Conservation (phyloP, 2,113 vertebrate genomes). For the Nothocercus nigrocapillus region DNA sequence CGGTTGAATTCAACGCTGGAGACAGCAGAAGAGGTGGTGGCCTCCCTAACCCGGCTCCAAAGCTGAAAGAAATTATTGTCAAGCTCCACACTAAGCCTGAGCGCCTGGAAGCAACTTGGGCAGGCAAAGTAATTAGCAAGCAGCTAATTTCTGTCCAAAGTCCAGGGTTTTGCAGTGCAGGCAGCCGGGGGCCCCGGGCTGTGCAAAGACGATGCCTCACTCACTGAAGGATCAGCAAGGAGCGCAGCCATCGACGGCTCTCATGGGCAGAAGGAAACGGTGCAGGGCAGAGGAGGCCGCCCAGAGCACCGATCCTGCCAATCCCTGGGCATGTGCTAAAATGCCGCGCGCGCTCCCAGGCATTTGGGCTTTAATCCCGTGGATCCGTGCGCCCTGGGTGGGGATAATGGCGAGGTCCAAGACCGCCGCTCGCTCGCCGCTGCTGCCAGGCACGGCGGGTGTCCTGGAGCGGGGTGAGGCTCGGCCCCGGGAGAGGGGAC, state of each 20-base stretch:
- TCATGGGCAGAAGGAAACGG: too few species aligned
- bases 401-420: not conserved
- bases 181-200: too few species aligned
- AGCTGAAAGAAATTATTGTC: not conserved
- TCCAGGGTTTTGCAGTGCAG: not conserved
- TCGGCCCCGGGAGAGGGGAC: not conserved
- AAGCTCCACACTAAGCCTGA: not conserved
- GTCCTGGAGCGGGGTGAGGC: too few species aligned
- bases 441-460: not conserved
- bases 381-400: not conserved
- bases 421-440: not conserved
- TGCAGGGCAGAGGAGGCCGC: not conserved
- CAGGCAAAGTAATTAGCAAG: not conserved
- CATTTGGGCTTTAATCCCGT: not conserved
- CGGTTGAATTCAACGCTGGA: not conserved
- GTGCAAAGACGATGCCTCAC: not conserved
- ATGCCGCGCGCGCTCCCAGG: not conserved
- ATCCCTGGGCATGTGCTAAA: not conserved
- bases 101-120: not conserved
- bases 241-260: not conserved
- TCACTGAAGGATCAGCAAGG: not conserved
- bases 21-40: not conserved
- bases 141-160: not conserved
- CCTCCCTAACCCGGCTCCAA: not conserved
- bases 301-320: not conserved